Percentiles rank a stretch among this genome's conserved stretches.
Conservation (phyloP, 2,113 vertebrate genomes). For the Dermatemys mawii region DNA sequence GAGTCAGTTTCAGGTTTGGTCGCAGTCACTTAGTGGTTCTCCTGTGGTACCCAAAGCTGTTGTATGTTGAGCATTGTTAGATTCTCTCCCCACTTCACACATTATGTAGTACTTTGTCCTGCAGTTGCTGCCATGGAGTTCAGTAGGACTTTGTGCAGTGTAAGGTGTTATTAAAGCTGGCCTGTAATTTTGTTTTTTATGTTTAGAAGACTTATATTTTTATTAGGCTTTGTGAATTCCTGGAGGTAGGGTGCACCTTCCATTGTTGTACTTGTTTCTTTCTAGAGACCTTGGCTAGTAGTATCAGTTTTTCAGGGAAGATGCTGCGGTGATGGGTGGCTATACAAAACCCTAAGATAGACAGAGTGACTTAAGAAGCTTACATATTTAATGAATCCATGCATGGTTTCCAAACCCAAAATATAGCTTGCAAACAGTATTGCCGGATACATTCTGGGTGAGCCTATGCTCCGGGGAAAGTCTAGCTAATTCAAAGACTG, state of each 20-base stretch:
- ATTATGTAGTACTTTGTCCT: background rate
- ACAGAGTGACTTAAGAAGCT: background rate
- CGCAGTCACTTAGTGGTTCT: background rate
- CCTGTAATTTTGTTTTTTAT: background rate
- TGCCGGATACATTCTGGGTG: background rate
- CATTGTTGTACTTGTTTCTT: background rate
- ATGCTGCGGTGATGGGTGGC: background rate
- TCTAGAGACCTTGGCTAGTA: background rate
- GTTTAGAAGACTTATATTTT: background rate
- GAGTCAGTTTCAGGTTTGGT: background rate
- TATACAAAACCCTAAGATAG: background rate
- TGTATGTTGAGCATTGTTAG: background rate
- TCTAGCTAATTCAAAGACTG: background rate
- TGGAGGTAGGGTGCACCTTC: background rate
- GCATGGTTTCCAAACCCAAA: background rate
- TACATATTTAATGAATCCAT: background rate
- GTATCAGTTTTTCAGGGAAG: background rate
- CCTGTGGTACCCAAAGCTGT: background rate
- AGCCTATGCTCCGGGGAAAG: background rate
- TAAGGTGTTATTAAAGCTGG: background rate
- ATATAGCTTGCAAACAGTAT: background rate
- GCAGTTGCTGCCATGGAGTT: background rate
- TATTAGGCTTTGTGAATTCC: background rate
- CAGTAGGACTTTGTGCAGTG: background rate
- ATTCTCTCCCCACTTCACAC: too few relatives aligned